These are phyloP conservation scores for Heterochromis multidens DNA, from an alignment of 2,113 vertebrate genomes.

Conservation along the genomic window DNA sequence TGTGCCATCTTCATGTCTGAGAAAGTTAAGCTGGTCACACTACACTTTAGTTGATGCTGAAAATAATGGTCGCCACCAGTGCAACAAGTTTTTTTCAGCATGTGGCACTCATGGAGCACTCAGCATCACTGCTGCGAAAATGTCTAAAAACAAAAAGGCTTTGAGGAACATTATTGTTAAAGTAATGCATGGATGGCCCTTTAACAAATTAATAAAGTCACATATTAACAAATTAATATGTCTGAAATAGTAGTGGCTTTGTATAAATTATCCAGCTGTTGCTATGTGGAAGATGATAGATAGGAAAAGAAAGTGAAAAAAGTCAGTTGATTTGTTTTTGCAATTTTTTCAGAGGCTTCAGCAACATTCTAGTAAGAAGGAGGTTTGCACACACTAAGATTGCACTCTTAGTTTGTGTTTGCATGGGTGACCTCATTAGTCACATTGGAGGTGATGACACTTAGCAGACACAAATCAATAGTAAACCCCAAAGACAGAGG, in stretches of 20 bases:
- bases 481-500: conserved; percentile 31
- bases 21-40: neutral
- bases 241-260: neutral
- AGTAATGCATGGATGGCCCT: neutral
- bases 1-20: neutral
- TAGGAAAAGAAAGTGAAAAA: neutral
- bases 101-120: neutral
- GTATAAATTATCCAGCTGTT: conserved; percentile 21
- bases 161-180: neutral
- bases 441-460: conserved; percentile 56
- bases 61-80: neutral
- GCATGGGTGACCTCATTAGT: conserved; percentile 49
- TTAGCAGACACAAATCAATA: conserved; percentile 60
- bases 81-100: neutral
- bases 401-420: neutral
- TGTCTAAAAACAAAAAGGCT: neutral
- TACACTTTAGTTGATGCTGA: neutral
- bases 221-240: too few species aligned
- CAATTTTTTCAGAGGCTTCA: neutral
- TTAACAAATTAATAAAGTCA: too few species aligned
- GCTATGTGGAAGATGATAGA: neutral
- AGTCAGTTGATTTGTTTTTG: neutral
- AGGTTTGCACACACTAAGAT: too few species aligned
- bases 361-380: neutral
- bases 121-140: too few species aligned